phyloP scores from a whole-genome alignment of 2,113 vertebrate genomes.

The Oreotrochilus melanogaster region DNA sequence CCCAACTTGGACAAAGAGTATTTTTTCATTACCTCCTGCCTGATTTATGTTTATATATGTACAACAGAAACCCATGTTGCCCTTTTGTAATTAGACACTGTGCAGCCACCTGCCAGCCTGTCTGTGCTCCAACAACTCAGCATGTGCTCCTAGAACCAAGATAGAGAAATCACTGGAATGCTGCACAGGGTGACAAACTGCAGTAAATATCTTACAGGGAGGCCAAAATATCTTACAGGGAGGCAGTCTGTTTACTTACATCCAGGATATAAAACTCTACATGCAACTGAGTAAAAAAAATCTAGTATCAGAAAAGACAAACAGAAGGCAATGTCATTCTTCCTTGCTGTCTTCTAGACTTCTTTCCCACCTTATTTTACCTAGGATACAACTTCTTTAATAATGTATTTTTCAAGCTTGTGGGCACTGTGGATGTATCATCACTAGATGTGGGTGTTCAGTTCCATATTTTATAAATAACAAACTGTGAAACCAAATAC shows the following conservation, averaged over 20 bases:
- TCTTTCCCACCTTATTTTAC: neutral
- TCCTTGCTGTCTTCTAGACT: neutral
- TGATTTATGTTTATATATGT: neutral
- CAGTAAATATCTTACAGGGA: neutral
- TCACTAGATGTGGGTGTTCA: neutral
- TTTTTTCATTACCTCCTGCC: neutral
- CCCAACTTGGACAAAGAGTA: neutral
- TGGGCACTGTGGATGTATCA: neutral
- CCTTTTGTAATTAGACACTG: neutral
- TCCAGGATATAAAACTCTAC: neutral
- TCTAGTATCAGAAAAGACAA: neutral
- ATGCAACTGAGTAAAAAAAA: neutral
- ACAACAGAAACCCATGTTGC: neutral
- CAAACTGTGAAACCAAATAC: neutral
- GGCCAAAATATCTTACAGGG: neutral
- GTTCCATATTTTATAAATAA: neutral
- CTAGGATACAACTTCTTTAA: neutral
- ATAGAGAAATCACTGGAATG: neutral
- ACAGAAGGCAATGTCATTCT: neutral
- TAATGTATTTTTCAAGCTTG: neutral
- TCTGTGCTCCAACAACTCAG: slow-evolving; percentile 7
- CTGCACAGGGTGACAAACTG: neutral
- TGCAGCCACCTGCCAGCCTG: slow-evolving; percentile 23
- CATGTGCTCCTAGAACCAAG: neutral
- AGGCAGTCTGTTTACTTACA: neutral